Evolutionary conservation across 2,888 invertebrate genomes (phyloP), one percentile per base, ranked within the genome.

Genomic region (Diplazon laetatorius): DNA sequence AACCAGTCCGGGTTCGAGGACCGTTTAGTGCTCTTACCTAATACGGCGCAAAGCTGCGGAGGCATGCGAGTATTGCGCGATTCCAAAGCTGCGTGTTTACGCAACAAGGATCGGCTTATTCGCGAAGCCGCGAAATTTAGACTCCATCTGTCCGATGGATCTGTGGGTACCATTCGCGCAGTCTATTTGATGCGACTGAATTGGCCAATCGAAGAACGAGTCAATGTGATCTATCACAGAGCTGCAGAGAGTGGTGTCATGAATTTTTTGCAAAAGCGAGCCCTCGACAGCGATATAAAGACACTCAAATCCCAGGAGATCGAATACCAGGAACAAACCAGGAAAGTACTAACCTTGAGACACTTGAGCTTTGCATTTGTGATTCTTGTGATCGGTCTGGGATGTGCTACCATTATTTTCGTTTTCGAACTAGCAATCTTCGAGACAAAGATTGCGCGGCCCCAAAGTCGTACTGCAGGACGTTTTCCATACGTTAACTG

Each of bases 351-450:
- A 25, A 62, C 62, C 10, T 16, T 62, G 14, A 6, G 14, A 6
- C 42, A 62, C n/a, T 22, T 62, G 44, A n/a, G 14, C 22, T 62
- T 62, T 25, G 44, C 62, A 1, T 62, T 62, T n/a, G 44, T 8
- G 0, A 30, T 25, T 9, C 44, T 62, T 2, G 62, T 22, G 1
- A 22, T 62, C 25, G 44, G 62, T 12, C 39, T 60, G 22, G 10
- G 9, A 0, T 22, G 20, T 6, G 44, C 62, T 1, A 25, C 62
- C 4, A 8, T 14, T 4, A 25, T 22, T 62, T 44, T 62, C 14
- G 1, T 62, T 8, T 2, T 62, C 5, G 62, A 62, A 14, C 12
- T 50, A 12, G 12, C 30, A 30, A 30, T 30, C 30, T 30, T 30
- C 30, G 30, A 6, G 2, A 30, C 4, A 30, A 6, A 5, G 2